Evolutionary conservation across 2,113 vertebrate genomes (phyloP), one percentile per base, ranked within the genome.

Genomic region (Catharus minimus): DNA sequence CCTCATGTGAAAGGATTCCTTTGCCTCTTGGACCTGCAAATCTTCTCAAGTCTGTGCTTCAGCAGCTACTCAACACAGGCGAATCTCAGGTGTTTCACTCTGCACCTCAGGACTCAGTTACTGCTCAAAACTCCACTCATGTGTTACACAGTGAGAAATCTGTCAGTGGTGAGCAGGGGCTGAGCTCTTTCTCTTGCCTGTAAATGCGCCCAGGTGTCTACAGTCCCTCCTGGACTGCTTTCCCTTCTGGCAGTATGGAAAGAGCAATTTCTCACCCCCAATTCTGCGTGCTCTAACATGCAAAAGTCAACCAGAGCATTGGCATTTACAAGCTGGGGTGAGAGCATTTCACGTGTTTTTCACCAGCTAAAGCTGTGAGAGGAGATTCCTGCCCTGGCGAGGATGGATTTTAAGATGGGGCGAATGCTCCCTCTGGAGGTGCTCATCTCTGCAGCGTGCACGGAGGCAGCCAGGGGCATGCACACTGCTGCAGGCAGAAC

Each of bases 391-490:
- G 16, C 9, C 46, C 67, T 27, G 28, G 73, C 17, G 46, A 9
- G 23, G 74, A 13, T 20, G 78, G 44, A 67, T 43, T 90, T 33
- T 79, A 47, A 61, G 46, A 61, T 0, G 21, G 84, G 89, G 39
- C 30, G 0, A 94, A 96, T 73, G 91, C 95, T 96, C 95, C 95
- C 95, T 89, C 94, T 96, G 95, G 84, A 96, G 95, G 93, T n/a
- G 57, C 62, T 93, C 1, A 0, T 38, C 56, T n/a, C 79, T n/a
- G 53, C 50, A 16, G 71, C 1, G 5, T 5, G 43, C 50, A 2
- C 44, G 32, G 32, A 44, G 32, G 18, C 74, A 75, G 53, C 32
- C 43, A 1, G 0, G 79, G 73, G 2, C 73, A 15, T 0, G 2
- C n/a, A 30, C 0, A 1, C n/a, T 43, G 62, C 33, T 3, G 1